These are phyloP conservation scores for Numida meleagris DNA, from an alignment of 2,113 vertebrate genomes.

Conservation along the genomic window DNA sequence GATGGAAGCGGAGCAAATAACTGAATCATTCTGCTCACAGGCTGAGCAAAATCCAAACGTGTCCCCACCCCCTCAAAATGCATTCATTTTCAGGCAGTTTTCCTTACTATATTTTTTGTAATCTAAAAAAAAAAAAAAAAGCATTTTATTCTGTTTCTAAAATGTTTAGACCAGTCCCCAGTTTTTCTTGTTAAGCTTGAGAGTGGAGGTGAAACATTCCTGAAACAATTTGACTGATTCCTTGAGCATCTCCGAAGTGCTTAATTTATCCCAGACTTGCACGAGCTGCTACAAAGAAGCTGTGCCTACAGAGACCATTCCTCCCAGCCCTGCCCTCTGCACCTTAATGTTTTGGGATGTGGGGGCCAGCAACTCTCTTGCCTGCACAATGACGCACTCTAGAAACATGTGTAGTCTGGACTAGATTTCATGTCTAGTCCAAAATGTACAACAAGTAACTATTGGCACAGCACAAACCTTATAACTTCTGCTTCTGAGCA, in stretches of 20 bases:
- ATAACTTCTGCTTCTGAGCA: slow-evolving; percentile 37
- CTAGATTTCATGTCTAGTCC: background rate
- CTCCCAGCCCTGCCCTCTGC: background rate
- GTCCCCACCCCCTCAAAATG: background rate
- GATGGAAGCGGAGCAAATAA: background rate
- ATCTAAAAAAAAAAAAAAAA: background rate
- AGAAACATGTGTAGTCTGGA: slow-evolving; percentile 32
- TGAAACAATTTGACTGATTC: background rate
- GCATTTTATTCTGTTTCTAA: background rate
- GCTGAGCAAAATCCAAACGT: background rate
- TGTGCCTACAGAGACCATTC: background rate
- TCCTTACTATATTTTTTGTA: background rate
- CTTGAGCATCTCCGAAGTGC: background rate
- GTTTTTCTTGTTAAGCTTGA: background rate
- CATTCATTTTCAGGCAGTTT: background rate
- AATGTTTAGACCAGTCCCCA: background rate
- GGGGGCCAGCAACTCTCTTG: background rate
- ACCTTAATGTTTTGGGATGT: background rate
- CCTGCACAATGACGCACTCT: background rate
- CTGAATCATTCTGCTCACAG: background rate
- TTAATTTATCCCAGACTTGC: background rate
- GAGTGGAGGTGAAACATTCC: background rate
- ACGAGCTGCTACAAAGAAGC: background rate
- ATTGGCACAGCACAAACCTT: slow-evolving; percentile 37
- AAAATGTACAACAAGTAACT: slow-evolving; percentile 55